Conservation (phyloP, 1,140 invertebrate species). For the Drosophila navojoa region DNA sequence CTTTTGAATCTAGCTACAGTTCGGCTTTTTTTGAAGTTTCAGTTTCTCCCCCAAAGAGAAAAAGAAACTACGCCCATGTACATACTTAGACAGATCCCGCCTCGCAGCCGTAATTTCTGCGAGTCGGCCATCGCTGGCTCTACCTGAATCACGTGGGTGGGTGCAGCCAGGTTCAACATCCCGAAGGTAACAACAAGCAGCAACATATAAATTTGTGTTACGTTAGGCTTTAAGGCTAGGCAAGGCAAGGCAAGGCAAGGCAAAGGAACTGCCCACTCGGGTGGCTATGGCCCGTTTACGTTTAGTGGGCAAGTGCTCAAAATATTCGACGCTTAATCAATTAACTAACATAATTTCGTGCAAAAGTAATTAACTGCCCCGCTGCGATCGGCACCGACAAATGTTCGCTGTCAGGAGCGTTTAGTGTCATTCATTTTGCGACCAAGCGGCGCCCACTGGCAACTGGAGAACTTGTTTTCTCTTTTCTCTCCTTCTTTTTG, state of each 20-base stretch:
- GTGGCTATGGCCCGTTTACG: background rate
- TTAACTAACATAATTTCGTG: constrained; percentile 81
- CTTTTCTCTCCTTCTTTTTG: background rate
- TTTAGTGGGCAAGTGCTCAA: constrained; percentile 42
- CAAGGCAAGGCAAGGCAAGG: background rate
- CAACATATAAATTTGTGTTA: constrained; percentile 9
- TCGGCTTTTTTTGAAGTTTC: constrained; percentile 36
- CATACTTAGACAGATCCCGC: constrained; percentile 56
- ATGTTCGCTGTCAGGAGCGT: constrained; percentile 76
- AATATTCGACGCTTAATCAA: constrained; percentile 70
- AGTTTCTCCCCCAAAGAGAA: background rate
- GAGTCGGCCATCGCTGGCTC: constrained; percentile 4
- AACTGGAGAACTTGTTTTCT: constrained; percentile 50
- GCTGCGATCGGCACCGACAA: constrained; percentile 57
- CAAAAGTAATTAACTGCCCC: constrained; percentile 76
- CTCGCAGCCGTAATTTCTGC: constrained; percentile 21
- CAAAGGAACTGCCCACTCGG: constrained; percentile 13
- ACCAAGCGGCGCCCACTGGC: constrained; percentile 65
- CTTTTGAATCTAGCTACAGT: background rate
- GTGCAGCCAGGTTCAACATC: constrained; percentile 46
- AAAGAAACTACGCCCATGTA: constrained; percentile 56
- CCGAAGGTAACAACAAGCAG: background rate
- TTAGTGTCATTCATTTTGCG: constrained; percentile 78
- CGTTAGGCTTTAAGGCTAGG: constrained; percentile 59
- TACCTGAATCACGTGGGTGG: constrained; percentile 54